These are phyloP conservation scores for Monopterus albus DNA, from an alignment of 2,113 vertebrate species.

Conservation along the genomic window DNA sequence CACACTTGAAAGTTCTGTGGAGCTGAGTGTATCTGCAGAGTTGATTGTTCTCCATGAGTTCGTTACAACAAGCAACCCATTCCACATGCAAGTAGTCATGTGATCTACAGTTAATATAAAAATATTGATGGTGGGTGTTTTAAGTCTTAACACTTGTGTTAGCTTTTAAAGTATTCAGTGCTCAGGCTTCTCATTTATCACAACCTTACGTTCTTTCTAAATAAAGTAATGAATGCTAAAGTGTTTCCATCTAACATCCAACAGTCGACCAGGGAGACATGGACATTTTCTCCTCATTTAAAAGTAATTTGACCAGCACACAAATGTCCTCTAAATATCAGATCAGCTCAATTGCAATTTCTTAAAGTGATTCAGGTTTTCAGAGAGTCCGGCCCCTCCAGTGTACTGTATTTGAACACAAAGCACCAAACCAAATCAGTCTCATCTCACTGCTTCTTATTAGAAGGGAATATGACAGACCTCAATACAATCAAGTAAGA, in stretches of 20 bases:
- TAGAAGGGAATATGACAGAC: slow-evolving; percentile 43
- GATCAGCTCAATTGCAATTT: slow-evolving; percentile 31
- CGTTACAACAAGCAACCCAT: no score
- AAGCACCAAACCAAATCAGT: slow-evolving; percentile 54
- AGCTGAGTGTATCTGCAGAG: no score
- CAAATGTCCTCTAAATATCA: slow-evolving; percentile 30
- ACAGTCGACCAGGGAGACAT: background rate
- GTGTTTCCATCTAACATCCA: background rate
- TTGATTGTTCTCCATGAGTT: no score
- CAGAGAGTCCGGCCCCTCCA: slow-evolving; percentile 1
- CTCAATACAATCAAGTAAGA: slow-evolving; percentile 36
- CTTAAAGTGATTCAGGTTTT: slow-evolving; percentile 31
- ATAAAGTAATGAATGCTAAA: no score
- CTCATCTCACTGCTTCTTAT: slow-evolving; percentile 47
- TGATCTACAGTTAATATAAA: no score
- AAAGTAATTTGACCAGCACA: slow-evolving; percentile 29
- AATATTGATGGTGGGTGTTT: no score
- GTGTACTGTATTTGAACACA: slow-evolving; percentile 35
- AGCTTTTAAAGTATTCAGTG: no score
- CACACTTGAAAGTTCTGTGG: no score
- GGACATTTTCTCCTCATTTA: slow-evolving; percentile 19
- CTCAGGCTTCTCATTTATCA: no score
- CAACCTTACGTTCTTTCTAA: no score
- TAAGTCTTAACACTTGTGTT: no score
- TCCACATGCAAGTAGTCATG: no score